Percentiles rank a stretch among this genome's conserved stretches.
These are phyloP conservation scores for Macrotis lagotis DNA, from an alignment of 2,113 vertebrate genomes.

Conservation along the genomic window DNA sequence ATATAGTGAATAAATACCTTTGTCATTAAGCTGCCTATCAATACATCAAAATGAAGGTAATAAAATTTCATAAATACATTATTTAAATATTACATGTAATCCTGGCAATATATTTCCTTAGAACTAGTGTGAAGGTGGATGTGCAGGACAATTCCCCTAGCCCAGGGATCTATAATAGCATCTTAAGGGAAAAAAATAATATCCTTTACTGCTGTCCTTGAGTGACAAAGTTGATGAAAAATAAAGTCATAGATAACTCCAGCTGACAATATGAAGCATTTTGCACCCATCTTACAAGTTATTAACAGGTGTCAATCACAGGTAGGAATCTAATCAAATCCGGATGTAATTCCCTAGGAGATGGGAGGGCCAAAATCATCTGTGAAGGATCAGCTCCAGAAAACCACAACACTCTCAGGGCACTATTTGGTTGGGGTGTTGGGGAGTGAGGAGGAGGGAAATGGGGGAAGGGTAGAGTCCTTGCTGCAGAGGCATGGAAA, in stretches of 20 bases:
- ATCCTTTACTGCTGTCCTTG: constrained; percentile 80
- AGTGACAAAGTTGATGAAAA: constrained; percentile 83
- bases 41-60: constrained; percentile 13
- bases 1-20: constrained; percentile 47
- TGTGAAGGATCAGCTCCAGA: constrained; percentile 20
- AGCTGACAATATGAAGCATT: constrained; percentile 74
- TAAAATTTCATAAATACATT: constrained; percentile 38
- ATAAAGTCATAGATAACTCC: constrained; percentile 81
- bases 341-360: constrained; percentile 36
- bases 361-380: constrained; percentile 46
- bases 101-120: constrained; percentile 67
- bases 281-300: constrained; percentile 72
- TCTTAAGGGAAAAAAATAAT: constrained; percentile 79
- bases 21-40: constrained; percentile 53
- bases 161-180: constrained; percentile 62
- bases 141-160: constrained; percentile 35
- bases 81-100: constrained; percentile 68
- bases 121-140: constrained; percentile 58
- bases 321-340: constrained; percentile 77
- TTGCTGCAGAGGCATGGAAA: neutral
- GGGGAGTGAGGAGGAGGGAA: no score
- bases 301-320: constrained; percentile 84
- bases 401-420: constrained; percentile 34
- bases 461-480: neutral
- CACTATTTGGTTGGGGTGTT: neutral